These are phyloP conservation scores for Chromobotia macracanthus DNA, from an alignment of 2,797 vertebrate genomes.

Conservation along the genomic window DNA sequence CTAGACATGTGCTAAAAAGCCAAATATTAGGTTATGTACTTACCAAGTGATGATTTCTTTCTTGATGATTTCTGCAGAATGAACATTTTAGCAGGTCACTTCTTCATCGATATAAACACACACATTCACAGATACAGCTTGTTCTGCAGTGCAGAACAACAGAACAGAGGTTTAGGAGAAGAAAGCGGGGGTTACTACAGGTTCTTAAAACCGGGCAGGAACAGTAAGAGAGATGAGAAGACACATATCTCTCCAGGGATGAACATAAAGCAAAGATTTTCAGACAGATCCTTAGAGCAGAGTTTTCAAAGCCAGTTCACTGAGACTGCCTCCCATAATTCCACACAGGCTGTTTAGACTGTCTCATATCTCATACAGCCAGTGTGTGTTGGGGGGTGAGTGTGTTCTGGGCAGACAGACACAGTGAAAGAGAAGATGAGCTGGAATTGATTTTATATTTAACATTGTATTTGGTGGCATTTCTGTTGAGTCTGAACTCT, in stretches of 20 bases:
- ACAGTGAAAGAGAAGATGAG: slow-evolving; percentile 27
- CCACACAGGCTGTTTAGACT: slow-evolving; percentile 29
- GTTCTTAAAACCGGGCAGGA: slow-evolving; percentile 31
- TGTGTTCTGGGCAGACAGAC: no score
- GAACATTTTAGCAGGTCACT: no score
- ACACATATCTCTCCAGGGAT: slow-evolving; percentile 31
- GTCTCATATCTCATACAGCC: slow-evolving; percentile 38
- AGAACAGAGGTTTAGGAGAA: slow-evolving; percentile 13
- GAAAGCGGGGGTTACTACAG: slow-evolving; percentile 13
- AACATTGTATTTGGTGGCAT: slow-evolving; percentile 38
- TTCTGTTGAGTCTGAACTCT: background rate
- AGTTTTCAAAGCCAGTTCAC: slow-evolving; percentile 35
- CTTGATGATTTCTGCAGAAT: no score
- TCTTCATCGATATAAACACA: slow-evolving; percentile 3
- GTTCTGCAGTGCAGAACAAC: background rate
- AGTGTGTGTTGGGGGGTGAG: slow-evolving; percentile 2
- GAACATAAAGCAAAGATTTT: slow-evolving; percentile 38
- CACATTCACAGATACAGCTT: background rate
- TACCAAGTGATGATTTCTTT: no score
- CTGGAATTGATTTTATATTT: slow-evolving; percentile 57
- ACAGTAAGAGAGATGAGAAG: background rate
- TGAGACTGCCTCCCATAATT: slow-evolving; percentile 18
- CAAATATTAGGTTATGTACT: background rate
- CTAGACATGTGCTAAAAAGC: background rate
- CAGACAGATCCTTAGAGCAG: slow-evolving; percentile 32